These are phyloP conservation scores for Aplochiton taeniatus DNA, from an alignment of 2,797 vertebrate genomes.

Conservation along the genomic window DNA sequence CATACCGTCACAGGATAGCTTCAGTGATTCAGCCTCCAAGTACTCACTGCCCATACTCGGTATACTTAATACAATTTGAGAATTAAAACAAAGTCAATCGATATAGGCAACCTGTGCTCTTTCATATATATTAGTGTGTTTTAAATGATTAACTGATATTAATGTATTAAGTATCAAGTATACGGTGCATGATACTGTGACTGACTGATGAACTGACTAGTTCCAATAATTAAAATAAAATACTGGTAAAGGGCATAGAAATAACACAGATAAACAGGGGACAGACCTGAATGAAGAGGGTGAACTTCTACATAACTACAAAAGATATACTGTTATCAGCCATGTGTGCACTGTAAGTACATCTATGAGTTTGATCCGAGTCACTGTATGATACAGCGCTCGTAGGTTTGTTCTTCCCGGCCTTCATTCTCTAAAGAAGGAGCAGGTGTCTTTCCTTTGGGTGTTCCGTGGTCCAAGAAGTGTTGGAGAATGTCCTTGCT, in stretches of 20 bases:
- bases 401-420: conserved; percentile 38
- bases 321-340: too few species aligned
- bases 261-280: background rate
- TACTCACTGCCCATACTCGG: too few species aligned
- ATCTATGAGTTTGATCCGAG: background rate
- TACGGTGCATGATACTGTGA: conserved; percentile 5
- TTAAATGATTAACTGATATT: background rate
- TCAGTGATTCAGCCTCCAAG: background rate
- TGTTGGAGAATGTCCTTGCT: conserved; percentile 88
- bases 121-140: conserved; percentile 4
- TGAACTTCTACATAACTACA: background rate
- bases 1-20: background rate
- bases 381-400: conserved; percentile 65
- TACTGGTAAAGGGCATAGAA: background rate
- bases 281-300: background rate
- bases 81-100: too few species aligned
- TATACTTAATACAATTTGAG: too few species aligned
- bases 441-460: conserved; percentile 53
- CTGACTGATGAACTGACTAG: background rate
- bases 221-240: background rate
- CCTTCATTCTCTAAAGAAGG: conserved; percentile 20
- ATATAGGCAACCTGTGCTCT: too few species aligned
- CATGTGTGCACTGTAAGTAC: too few species aligned
- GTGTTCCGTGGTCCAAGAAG: conserved; percentile 54
- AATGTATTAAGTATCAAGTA: conserved; percentile 21